phyloP scores from a whole-genome alignment of 2,113 vertebrate genomes.

The Dasyprocta punctata region DNA sequence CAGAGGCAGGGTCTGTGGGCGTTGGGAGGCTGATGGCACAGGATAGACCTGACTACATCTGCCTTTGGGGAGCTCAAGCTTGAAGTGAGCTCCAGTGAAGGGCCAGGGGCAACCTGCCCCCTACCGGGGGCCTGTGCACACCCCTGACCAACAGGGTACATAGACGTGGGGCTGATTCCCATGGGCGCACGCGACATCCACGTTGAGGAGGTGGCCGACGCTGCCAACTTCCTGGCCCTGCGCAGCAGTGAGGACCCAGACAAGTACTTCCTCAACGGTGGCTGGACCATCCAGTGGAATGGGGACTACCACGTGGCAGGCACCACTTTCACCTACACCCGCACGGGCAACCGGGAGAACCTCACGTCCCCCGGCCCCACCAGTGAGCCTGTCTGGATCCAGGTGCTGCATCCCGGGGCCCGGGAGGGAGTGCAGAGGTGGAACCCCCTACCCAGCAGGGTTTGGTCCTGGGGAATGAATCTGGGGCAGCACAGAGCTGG shows the following conservation, averaged over 20 bases:
- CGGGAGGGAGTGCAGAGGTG: rapidly evolving
- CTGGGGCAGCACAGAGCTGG: background rate
- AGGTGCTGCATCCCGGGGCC: constrained; percentile 84
- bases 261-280: constrained; percentile 95
- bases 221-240: constrained; percentile 95
- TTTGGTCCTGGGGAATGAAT: background rate
- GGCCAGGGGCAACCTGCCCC: background rate
- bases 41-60: background rate
- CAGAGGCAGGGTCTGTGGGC: background rate
- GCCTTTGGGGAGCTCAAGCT: background rate
- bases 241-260: constrained; percentile 91
- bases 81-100: background rate
- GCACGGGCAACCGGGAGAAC: constrained; percentile 93
- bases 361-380: constrained; percentile 96
- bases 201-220: constrained; percentile 93
- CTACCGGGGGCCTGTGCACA: rapidly evolving
- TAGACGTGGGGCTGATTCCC: constrained; percentile 95
- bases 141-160: constrained; percentile 89
- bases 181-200: constrained; percentile 93
- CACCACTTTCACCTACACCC: constrained; percentile 94
- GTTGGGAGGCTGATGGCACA: background rate
- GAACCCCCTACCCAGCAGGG: background rate
- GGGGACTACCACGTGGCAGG: constrained; percentile 95
- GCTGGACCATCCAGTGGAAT: constrained; percentile 97
- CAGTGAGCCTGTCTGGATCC: constrained; percentile 95